These are phyloP conservation scores for Rousettus madagascariensis DNA, from an alignment of 2,797 vertebrate genomes.

Conservation along the genomic window DNA sequence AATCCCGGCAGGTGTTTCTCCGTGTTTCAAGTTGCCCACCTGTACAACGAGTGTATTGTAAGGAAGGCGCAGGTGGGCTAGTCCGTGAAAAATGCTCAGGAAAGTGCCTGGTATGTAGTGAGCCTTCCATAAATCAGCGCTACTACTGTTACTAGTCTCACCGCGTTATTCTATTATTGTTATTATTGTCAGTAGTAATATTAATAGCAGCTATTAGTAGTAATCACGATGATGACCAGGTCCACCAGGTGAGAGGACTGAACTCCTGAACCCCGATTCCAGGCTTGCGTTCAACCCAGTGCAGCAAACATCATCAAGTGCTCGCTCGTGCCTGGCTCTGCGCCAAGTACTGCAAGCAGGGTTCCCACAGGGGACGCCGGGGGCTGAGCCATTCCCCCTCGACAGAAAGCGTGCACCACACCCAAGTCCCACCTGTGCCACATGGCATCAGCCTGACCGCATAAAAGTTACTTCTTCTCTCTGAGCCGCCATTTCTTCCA, in stretches of 20 bases:
- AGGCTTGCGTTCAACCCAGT: fast-evolving
- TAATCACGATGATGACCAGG: background rate
- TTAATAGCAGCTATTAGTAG: too few relatives aligned
- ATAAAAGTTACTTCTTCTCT: too few relatives aligned
- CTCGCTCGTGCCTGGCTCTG: background rate
- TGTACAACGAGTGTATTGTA: background rate
- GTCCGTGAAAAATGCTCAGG: background rate
- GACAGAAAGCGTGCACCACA: fast-evolving
- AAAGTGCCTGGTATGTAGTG: background rate
- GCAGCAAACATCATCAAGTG: fast-evolving
- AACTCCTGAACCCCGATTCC: background rate
- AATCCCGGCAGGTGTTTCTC: background rate
- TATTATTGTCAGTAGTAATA: background rate
- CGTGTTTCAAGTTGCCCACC: background rate
- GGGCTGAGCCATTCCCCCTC: fast-evolving
- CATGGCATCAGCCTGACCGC: background rate
- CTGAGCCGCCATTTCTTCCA: background rate
- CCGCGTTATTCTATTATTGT: fast-evolving
- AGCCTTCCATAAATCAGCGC: background rate
- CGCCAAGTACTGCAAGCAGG: fast-evolving
- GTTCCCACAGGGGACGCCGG: background rate
- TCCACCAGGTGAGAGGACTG: background rate
- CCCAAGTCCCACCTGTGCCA: background rate
- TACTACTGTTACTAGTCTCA: background rate
- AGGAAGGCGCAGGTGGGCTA: background rate